Percentiles rank a stretch among this genome's conserved stretches.
phyloP scores from a whole-genome alignment of 2,113 vertebrate species.

The Rousettus leschenaultii region DNA sequence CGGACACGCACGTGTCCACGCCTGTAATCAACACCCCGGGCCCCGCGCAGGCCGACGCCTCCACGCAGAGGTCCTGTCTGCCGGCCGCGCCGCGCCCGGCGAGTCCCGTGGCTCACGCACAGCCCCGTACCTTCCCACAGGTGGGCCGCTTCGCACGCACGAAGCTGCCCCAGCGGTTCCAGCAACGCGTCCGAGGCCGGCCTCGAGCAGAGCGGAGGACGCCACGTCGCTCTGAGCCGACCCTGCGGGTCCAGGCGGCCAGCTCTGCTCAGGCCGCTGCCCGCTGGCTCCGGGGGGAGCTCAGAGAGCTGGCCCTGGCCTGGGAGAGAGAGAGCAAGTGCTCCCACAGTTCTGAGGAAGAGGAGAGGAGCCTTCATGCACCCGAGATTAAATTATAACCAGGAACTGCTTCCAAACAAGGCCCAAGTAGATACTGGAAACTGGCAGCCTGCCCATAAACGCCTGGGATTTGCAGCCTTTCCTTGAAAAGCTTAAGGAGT shows the following conservation, averaged over 20 bases:
- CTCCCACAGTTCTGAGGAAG: not conserved
- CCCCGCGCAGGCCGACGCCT: not conserved
- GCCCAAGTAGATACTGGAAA: not conserved
- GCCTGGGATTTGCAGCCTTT: not conserved
- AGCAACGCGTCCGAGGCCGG: not conserved
- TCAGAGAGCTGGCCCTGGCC: not conserved
- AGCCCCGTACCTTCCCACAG: rapidly evolving
- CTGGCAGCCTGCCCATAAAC: not conserved
- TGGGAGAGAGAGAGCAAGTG: not conserved
- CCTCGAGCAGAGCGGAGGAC: not conserved
- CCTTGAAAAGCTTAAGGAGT: not conserved
- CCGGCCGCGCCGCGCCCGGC: rapidly evolving
- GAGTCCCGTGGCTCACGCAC: not conserved
- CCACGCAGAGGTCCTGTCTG: too few species aligned
- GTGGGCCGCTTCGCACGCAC: not conserved
- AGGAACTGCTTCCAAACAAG: slow-evolving; percentile 1
- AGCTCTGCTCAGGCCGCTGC: not conserved
- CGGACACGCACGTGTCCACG: rapidly evolving
- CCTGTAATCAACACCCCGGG: not conserved
- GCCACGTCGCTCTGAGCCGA: rapidly evolving
- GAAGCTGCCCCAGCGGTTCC: not conserved
- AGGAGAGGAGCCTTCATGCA: slow-evolving; percentile 34
- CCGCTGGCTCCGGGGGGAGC: not conserved
- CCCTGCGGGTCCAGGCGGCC: rapidly evolving
- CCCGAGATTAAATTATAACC: slow-evolving; percentile 48